phyloP scores from a whole-genome alignment of 2,797 vertebrate genomes.

The Corythornis leucogaster region DNA sequence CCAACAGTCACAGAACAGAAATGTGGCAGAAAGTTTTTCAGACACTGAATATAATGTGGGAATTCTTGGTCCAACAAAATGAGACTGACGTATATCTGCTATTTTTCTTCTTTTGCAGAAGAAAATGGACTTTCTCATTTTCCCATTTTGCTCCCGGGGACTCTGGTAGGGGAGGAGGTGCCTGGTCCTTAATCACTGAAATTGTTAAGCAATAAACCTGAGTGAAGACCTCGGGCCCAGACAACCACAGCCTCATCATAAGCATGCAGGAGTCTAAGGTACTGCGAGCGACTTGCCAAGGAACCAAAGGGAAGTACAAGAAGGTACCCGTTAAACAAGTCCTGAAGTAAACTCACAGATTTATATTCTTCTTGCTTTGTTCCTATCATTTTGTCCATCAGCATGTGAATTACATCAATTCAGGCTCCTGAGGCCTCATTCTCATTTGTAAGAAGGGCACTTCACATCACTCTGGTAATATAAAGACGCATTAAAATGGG shows the following conservation, averaged over 20 bases:
- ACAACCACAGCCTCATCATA: accelerated
- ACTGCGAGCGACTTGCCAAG: accelerated
- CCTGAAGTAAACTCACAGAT: neutral
- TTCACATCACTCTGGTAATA: conserved; percentile 9
- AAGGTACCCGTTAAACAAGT: neutral
- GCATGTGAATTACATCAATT: neutral
- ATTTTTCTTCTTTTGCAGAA: too few species aligned
- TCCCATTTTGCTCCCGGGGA: neutral
- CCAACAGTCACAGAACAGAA: neutral
- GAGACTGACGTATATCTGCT: neutral
- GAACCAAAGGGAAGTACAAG: neutral
- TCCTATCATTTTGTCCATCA: neutral
- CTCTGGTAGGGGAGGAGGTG: neutral
- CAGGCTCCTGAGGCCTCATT: neutral
- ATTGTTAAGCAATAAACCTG: neutral
- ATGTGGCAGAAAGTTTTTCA: neutral
- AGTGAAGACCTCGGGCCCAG: neutral
- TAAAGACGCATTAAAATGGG: neutral
- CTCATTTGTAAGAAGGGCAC: neutral
- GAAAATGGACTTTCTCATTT: accelerated
- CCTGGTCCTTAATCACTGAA: neutral
- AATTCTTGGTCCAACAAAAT: neutral
- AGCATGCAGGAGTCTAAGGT: accelerated
- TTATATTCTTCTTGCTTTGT: neutral
- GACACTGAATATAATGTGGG: neutral